Evolutionary conservation across 2,888 invertebrate genomes (phyloP).

Genomic region (Drymonia ruficornis): DNA sequence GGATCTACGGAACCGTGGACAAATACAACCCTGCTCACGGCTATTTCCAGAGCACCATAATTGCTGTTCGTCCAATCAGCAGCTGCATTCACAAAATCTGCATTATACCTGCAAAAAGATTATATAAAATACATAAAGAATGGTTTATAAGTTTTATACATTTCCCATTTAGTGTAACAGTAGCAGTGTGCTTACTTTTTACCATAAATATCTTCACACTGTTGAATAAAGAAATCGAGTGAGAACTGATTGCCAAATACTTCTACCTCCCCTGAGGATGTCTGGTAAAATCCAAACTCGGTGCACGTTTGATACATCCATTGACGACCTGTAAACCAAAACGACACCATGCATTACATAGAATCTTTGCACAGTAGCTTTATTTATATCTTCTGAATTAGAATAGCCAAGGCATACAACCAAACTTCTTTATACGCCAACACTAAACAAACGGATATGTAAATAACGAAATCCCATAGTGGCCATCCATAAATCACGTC

Average conservation of each 20-base stretch:
- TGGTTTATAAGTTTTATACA: too few species aligned
- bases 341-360: neutral
- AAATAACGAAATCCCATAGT: too few species aligned
- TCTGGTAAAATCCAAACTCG: slow-evolving; percentile 98
- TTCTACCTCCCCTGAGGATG: slow-evolving; percentile 87
- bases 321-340: slow-evolving; percentile 86
- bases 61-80: slow-evolving; percentile 90
- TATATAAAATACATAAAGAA: neutral
- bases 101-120: slow-evolving; percentile 80
- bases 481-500: too few species aligned
- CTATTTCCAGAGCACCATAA: slow-evolving; percentile 90
- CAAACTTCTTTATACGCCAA: too few species aligned
- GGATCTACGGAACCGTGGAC: slow-evolving; percentile 96
- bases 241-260: slow-evolving; percentile 92
- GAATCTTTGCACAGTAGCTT: too few species aligned
- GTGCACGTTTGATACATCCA: slow-evolving; percentile 98
- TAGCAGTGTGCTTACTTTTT: too few species aligned
- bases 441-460: too few species aligned
- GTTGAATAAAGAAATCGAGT: slow-evolving; percentile 90
- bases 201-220: slow-evolving; percentile 94
- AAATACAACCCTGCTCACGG: slow-evolving; percentile 90
- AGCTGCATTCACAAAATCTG: slow-evolving; percentile 84
- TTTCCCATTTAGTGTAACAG: too few species aligned
- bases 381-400: neutral
- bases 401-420: too few species aligned